Conservation (phyloP, 53 echinoderm and acorn worm species). For the Paracentrotus lividus region DNA sequence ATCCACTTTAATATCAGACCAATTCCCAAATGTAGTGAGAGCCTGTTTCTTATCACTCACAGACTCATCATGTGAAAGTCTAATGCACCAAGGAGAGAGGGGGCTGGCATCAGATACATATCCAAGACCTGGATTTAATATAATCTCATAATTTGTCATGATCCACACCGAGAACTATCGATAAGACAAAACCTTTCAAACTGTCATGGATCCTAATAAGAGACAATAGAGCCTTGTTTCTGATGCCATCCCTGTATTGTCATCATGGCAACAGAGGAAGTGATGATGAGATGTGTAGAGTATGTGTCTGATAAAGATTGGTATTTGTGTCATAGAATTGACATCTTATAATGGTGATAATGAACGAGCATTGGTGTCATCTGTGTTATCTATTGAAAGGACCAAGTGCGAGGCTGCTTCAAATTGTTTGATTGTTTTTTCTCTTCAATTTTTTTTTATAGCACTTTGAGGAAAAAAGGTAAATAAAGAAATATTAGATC, state of each 20-base stretch:
- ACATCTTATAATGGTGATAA: background rate
- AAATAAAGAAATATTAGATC: no score
- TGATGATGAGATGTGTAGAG: constrained; percentile 16
- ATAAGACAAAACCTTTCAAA: background rate
- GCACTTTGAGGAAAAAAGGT: background rate
- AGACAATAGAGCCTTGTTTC: background rate
- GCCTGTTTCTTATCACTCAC: background rate
- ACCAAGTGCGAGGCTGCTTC: background rate
- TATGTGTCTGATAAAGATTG: background rate
- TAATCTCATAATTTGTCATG: constrained; percentile 19
- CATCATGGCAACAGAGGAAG: background rate
- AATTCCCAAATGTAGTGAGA: background rate
- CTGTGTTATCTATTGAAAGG: background rate
- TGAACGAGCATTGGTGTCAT: background rate
- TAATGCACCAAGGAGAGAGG: background rate
- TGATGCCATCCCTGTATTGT: background rate
- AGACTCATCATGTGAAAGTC: background rate
- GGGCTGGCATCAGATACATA: background rate
- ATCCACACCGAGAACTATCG: background rate
- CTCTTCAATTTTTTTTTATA: background rate
- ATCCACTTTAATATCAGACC: background rate
- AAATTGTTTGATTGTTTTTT: background rate
- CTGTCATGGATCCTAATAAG: background rate
- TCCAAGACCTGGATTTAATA: background rate
- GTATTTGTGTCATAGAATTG: background rate